Conservation (phyloP, 2,113 vertebrate genomes). For the Rousettus leschenaultii region DNA sequence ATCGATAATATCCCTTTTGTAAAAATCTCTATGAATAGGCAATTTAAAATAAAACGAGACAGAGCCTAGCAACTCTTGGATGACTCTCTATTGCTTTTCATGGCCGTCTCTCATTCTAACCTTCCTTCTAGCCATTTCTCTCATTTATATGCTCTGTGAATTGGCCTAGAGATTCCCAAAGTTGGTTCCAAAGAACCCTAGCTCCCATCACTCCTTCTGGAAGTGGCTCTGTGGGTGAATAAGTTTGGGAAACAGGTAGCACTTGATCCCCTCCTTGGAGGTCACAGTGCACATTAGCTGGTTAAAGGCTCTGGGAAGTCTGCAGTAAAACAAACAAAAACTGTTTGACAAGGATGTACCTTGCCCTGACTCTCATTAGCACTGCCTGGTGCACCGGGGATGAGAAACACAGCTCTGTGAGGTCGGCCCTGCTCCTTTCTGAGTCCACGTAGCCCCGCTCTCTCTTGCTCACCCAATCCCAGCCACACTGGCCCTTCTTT, state of each 20-base stretch:
- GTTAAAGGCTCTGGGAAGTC: background rate
- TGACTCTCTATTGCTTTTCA: background rate
- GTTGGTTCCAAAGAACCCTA: background rate
- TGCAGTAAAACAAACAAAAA: background rate
- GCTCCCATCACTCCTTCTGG: background rate
- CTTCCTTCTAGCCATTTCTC: fast-evolving
- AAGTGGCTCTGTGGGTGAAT: background rate
- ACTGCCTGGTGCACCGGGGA: background rate
- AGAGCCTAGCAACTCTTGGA: background rate
- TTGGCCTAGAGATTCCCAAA: background rate
- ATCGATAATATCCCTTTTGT: background rate
- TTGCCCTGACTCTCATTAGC: background rate
- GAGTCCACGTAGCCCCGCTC: fast-evolving
- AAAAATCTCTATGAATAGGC: background rate
- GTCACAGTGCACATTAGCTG: background rate
- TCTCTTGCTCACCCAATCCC: background rate
- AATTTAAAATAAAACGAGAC: background rate
- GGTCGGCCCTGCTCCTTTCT: background rate
- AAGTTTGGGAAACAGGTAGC: background rate
- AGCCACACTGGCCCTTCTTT: background rate
- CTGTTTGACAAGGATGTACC: background rate
- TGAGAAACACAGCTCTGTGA: background rate
- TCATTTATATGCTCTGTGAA: background rate
- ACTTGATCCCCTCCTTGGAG: background rate
- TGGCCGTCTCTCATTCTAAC: background rate